Base-by-base conservation (phyloP, 2,797 vertebrate species). In the Numenius phaeopus region DNA sequence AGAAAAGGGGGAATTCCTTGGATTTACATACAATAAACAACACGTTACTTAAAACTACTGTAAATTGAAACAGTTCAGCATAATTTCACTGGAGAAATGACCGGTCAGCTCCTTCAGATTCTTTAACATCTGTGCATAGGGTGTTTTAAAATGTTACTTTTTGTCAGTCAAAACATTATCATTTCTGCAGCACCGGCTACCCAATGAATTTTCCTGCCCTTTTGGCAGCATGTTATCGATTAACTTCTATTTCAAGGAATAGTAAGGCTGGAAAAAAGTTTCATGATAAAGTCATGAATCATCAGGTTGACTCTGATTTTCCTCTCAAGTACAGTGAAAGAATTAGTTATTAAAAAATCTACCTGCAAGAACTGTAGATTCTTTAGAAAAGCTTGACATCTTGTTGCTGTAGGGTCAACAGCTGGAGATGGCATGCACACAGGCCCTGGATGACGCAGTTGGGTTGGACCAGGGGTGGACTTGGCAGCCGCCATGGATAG, bases 371-470 rank as follows among this genome's bases (percentile, higher is more conserved):
- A 27, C 23, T n/a, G 22, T 26, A 37, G n/a, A 69, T 59, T 18
- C 13, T 61, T 81, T 47, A 13, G 46, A 23, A 34, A 11, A 47
- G 29, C 5, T 61, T 77, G 44, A n/a, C 0, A 0, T 40, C 11
- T 34, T 42, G 4, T 26, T 83, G 26, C 32, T 44, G 21, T 14
- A 54, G 39, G n/a, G 32, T 30, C 22, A 71, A 57, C 37, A 78
- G 29, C 20, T 2, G 1, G 13, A 32, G 42, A 30, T 32, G 54
- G 4, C 20, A 52, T 3, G 39, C 15, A 19, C 1, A 1, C 14
- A 78, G 23, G 20, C 4, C 37, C 13, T 49, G 32, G 16, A 15
- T 86, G 70, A 76, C 0, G 0, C 21, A 23, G 11, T 0, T 65
- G 73, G 72, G 54, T 30, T 67, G 50, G 32, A 24, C 8, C 5